Evolutionary conservation across 2,113 vertebrate species (phyloP).

Genomic region (Gymnorhina tibicen): DNA sequence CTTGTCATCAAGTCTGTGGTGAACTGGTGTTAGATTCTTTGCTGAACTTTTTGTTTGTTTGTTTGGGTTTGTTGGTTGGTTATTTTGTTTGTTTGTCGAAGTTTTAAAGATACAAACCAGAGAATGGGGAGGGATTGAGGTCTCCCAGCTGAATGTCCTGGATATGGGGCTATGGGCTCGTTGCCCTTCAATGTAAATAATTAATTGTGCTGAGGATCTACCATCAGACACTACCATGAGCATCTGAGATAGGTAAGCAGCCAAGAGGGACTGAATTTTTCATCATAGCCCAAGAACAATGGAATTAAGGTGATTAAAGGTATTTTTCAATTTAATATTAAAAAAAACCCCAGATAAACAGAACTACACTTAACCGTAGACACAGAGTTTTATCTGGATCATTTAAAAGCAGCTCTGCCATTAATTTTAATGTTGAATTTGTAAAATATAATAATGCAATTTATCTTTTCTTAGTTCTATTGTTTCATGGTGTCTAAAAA

Average conservation of each 20-base stretch:
- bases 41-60: background rate
- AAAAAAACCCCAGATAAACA: background rate
- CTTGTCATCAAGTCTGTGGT: background rate
- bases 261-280: background rate
- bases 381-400: background rate
- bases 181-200: background rate
- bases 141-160: background rate
- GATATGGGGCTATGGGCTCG: background rate
- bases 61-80: background rate
- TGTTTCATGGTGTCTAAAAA: background rate
- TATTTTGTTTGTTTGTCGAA: background rate
- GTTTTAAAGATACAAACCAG: background rate
- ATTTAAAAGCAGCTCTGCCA: background rate
- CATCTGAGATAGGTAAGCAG: background rate
- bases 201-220: background rate
- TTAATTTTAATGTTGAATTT: background rate
- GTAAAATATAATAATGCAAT: background rate
- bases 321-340: background rate
- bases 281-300: background rate
- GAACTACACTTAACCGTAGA: background rate
- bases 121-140: background rate
- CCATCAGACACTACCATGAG: background rate
- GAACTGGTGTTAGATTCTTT: background rate
- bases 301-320: background rate
- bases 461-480: background rate